Base-by-base conservation (phyloP, 1,140 invertebrate species). In the Triops cancriformis region DNA sequence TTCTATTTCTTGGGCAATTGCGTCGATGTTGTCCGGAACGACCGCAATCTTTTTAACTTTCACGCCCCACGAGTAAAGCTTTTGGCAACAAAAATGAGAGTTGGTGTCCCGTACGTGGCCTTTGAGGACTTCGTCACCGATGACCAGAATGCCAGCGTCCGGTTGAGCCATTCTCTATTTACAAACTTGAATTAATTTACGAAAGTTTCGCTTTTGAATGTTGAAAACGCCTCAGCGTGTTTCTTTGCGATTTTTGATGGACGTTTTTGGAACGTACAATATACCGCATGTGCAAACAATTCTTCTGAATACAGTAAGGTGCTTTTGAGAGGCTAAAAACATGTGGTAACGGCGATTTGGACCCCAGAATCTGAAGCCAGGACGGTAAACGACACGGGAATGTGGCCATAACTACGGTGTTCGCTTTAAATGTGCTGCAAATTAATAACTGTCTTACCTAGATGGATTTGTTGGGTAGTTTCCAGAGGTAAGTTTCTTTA, bases 61-160 rank as follows among this genome's bases (percentile, higher is more conserved):
- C 14, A 93, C 87, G 80, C 92, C 92, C 79, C 88, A 84, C 31
- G 87, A 83, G 81, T 89, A 89, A 5, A 94, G 84, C 76, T 88
- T 85, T 83, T 88, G 87, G 77, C 88, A 88, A 7, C 93, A 84
- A 81, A 90, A 93, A 79, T 87, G 83, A 1, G 91, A 92, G 85
- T 94, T 95, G 26, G 89, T 90, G 82, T 95, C 93, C 64, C 82
- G 84, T 6, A 91, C 89, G 82, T 92, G 89, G 5, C 92, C 93
- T 85, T 93, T 94, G n/a, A 94, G 83, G 81, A 95, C 91, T 86
- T 95, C 93, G 87, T 95, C 91, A 23, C 93, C 93, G 83, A 94
- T 92, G 74, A 94, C 86, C 82, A 89, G 85, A 75, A 90, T 81
- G 74, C 79, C 80, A 72, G 77, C 82, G 51, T 64, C 51, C 23